These are phyloP conservation scores for Lepus townsendii DNA, from an alignment of 2,797 vertebrate genomes.

Conservation along the genomic window DNA sequence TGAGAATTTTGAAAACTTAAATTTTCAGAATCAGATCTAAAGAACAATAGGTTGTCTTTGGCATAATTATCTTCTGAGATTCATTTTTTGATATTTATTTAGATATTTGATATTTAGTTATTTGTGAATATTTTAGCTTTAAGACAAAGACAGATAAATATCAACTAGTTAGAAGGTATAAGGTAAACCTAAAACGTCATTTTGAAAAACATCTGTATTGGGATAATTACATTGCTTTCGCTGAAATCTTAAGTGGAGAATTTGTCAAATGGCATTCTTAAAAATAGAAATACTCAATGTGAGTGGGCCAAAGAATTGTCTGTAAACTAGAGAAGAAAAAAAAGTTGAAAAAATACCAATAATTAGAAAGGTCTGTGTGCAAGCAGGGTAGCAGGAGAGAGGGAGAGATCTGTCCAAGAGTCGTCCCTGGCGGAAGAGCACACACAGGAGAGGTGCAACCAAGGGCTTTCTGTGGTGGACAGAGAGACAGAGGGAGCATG, in stretches of 20 bases:
- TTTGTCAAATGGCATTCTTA: neutral
- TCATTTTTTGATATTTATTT: neutral
- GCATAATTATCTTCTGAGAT: constrained; percentile 38
- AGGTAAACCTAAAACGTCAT: neutral
- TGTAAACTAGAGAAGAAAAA: too few relatives aligned
- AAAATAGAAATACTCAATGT: neutral
- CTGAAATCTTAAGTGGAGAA: constrained; percentile 9
- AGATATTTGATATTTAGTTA: constrained; percentile 4
- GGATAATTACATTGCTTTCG: neutral
- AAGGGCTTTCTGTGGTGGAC: too few relatives aligned
- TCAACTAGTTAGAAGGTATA: constrained; percentile 8
- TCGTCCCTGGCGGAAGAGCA: too few relatives aligned
- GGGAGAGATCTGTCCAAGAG: too few relatives aligned
- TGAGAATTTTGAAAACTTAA: constrained; percentile 5
- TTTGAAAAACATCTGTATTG: neutral
- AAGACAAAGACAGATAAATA: constrained; percentile 19
- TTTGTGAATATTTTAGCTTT: neutral
- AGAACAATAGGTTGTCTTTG: constrained; percentile 13
- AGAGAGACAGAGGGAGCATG: too few relatives aligned
- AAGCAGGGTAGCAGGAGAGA: too few relatives aligned
- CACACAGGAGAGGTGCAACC: too few relatives aligned
- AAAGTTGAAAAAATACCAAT: too few relatives aligned
- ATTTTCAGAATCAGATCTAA: constrained; percentile 1
- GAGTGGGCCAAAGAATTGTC: too few relatives aligned
- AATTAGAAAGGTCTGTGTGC: too few relatives aligned